A percentile compares a stretch with the other conserved stretches of the same genome.
Conservation (phyloP, 1,140 invertebrate species). For the Polyergus mexicanus region DNA sequence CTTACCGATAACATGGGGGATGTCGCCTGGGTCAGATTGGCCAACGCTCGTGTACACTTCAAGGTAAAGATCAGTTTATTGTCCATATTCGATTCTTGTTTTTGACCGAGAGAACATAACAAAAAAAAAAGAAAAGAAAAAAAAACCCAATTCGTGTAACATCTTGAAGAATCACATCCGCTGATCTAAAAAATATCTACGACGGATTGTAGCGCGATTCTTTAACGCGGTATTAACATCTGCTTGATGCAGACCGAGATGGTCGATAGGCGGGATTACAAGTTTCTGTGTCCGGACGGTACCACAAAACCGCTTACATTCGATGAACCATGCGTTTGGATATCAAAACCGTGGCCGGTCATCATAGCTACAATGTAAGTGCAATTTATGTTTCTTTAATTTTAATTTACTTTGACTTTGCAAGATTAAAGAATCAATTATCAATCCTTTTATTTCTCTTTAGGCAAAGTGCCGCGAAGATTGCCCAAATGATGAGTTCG, state of each 20-base stretch:
- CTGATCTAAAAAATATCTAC: background rate
- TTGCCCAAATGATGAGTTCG: conserved; percentile 86
- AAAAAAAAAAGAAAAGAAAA: too few species aligned
- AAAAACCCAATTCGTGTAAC: background rate
- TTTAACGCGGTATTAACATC: background rate
- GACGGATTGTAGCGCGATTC: background rate
- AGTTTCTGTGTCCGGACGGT: conserved; percentile 94
- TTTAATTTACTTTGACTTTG: background rate
- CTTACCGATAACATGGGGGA: conserved; percentile 92
- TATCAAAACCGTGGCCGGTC: conserved; percentile 92
- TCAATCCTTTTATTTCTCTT: conserved; percentile 61
- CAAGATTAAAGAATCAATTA: conserved; percentile 49
- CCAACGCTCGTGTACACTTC: conserved; percentile 89
- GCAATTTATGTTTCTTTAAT: background rate
- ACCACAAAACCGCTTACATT: conserved; percentile 88
- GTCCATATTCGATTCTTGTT: background rate
- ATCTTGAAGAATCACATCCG: background rate
- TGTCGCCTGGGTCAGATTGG: conserved; percentile 92
- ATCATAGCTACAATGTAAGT: conserved; percentile 86
- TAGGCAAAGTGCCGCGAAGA: conserved; percentile 87
- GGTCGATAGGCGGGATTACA: conserved; percentile 86
- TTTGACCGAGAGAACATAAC: background rate
- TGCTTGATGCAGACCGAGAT: conserved; percentile 36
- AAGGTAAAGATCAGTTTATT: conserved; percentile 83
- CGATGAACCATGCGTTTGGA: conserved; percentile 90